Evolutionary conservation across 2,888 invertebrate genomes (phyloP).

Genomic region (Chrysopilus asiliformis): DNA sequence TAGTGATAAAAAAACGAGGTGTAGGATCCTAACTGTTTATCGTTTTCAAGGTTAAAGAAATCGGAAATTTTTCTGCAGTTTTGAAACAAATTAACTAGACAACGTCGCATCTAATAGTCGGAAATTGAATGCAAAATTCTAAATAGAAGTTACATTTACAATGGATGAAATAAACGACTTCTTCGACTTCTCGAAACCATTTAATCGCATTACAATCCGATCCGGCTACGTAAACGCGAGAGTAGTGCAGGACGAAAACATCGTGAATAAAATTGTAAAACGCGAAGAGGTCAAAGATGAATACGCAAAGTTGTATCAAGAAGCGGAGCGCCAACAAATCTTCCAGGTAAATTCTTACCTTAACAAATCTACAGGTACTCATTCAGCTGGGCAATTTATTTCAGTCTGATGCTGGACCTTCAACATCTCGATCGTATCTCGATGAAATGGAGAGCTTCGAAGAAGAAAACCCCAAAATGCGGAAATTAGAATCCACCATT

Average conservation of each 20-base stretch:
- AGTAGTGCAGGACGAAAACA: slow-evolving; percentile 2
- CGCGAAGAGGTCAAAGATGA: slow-evolving; percentile 23
- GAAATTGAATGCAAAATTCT: no score
- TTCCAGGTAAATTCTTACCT: slow-evolving; percentile 20
- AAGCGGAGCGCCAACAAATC: slow-evolving; percentile 23
- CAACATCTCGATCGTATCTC: slow-evolving; percentile 5
- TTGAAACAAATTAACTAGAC: no score
- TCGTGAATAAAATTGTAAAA: slow-evolving; percentile 19
- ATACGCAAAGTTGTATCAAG: slow-evolving; percentile 21
- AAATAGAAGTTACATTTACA: no score
- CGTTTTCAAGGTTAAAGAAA: no score
- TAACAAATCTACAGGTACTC: neutral
- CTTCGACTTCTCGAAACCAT: slow-evolving; percentile 31
- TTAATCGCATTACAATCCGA: slow-evolving; percentile 19
- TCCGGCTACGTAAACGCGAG: slow-evolving; percentile 21
- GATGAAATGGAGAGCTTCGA: slow-evolving; percentile 21
- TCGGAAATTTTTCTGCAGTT: no score
- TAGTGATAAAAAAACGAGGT: no score
- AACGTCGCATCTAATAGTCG: no score
- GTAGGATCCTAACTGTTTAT: no score
- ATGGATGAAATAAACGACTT: slow-evolving; percentile 28
- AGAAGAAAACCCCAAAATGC: slow-evolving; percentile 11
- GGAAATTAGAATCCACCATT: slow-evolving; percentile 21
- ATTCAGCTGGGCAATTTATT: no score
- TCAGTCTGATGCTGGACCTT: slow-evolving; percentile 3